Conservation (phyloP, 2,113 vertebrate genomes). For the Bettongia penicillata region DNA sequence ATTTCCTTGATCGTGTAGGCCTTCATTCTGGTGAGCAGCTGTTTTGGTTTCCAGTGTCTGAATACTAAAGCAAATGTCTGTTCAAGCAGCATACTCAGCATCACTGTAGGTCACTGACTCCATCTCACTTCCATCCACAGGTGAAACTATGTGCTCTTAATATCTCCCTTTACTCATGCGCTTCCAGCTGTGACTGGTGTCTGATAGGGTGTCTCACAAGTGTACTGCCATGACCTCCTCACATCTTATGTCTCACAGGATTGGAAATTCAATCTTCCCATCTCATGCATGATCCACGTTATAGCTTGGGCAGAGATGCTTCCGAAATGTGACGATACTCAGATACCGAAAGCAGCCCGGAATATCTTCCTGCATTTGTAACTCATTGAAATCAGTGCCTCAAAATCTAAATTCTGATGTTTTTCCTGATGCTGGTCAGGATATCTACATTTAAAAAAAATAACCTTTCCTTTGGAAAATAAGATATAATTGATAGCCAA, state of each 20-base stretch:
- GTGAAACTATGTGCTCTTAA: not conserved
- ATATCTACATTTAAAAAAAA: conserved; percentile 30
- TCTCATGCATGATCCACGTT: not conserved
- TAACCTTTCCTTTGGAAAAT: conserved; percentile 29
- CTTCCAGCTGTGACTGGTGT: not conserved
- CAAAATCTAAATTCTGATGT: not conserved
- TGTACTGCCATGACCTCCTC: not conserved
- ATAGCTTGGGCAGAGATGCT: not conserved
- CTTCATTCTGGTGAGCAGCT: not conserved
- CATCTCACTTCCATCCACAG: not conserved
- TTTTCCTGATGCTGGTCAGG: not conserved
- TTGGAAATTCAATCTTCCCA: not conserved
- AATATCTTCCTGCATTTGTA: not conserved
- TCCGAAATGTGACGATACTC: not conserved
- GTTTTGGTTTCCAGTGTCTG: conserved; percentile 8
- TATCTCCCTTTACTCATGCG: not conserved
- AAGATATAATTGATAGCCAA: not conserved
- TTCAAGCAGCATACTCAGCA: not conserved
- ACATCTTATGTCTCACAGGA: not conserved
- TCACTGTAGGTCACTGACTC: conserved; percentile 6
- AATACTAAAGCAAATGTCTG: not conserved
- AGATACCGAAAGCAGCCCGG: not conserved
- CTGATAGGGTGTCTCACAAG: not conserved
- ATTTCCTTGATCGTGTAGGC: not conserved
- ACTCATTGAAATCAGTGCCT: not conserved